Evolutionary conservation across 2,797 vertebrate species (phyloP).

Genomic region (Argya squamiceps): DNA sequence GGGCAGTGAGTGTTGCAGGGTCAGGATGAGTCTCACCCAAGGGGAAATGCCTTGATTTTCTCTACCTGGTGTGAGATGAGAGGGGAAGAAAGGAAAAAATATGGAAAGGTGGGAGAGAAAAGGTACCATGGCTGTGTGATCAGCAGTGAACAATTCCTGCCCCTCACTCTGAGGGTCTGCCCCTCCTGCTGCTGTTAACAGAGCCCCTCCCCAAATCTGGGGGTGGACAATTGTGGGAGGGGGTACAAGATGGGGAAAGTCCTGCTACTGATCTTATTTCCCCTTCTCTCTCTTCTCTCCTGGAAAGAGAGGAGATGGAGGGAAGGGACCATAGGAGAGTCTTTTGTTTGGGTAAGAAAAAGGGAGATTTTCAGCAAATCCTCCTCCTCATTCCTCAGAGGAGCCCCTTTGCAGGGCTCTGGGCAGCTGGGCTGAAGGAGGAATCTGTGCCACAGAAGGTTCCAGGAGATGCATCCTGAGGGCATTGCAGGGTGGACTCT

Average conservation of each 20-base stretch:
- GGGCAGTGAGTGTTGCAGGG: background rate
- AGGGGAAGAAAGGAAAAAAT: background rate
- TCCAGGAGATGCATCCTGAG: background rate
- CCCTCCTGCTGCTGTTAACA: background rate
- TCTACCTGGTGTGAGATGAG: background rate
- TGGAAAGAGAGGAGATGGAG: background rate
- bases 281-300: background rate
- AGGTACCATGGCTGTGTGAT: rapidly evolving
- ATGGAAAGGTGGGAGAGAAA: background rate
- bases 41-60: background rate
- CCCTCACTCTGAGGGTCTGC: background rate
- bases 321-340: background rate
- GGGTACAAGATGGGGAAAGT: background rate
- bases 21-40: background rate
- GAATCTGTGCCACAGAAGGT: background rate
- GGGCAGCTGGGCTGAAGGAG: background rate
- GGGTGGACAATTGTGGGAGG: background rate
- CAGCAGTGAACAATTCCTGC: background rate
- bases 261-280: background rate
- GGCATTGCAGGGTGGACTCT: background rate
- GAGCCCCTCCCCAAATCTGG: background rate
- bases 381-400: background rate
- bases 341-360: background rate
- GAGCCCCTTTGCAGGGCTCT: background rate
- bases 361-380: background rate